Conservation (phyloP, 2,113 vertebrate species). For the Atherinomorus stipes region DNA sequence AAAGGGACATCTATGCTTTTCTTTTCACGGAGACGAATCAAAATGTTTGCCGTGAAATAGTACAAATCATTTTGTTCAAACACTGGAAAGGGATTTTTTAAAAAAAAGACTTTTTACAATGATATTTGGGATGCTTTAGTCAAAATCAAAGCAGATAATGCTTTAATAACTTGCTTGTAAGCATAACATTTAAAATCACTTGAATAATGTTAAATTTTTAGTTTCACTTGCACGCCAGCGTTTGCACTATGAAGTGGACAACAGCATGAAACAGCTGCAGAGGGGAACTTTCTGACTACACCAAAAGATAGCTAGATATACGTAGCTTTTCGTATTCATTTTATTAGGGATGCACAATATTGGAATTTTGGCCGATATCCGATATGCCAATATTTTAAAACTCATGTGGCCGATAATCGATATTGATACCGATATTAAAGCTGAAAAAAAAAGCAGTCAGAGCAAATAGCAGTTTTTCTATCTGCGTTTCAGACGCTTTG, state of each 20-base stretch:
- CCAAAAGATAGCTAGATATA: neutral
- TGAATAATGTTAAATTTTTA: slow-evolving; percentile 3
- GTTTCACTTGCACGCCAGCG: slow-evolving; percentile 20
- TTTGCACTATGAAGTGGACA: neutral
- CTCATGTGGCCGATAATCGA: too few species aligned
- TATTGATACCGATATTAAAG: too few species aligned
- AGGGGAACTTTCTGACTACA: neutral
- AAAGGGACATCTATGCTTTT: neutral
- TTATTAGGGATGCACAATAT: too few species aligned
- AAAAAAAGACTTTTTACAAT: neutral
- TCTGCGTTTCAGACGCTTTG: too few species aligned
- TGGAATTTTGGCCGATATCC: too few species aligned
- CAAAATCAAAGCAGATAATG: slow-evolving; percentile 5
- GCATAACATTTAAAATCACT: neutral
- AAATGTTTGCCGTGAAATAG: neutral
- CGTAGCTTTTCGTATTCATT: neutral
- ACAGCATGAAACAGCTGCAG: neutral
- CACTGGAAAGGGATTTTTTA: neutral
- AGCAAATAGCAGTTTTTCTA: too few species aligned
- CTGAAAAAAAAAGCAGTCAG: too few species aligned
- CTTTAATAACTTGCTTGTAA: neutral
- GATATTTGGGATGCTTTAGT: slow-evolving; percentile 3
- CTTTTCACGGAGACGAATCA: neutral
- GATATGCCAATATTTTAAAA: too few species aligned
- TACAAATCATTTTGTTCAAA: neutral